Evolutionary conservation across 2,797 vertebrate genomes (phyloP).

Genomic region (Danio jaintianensis): DNA sequence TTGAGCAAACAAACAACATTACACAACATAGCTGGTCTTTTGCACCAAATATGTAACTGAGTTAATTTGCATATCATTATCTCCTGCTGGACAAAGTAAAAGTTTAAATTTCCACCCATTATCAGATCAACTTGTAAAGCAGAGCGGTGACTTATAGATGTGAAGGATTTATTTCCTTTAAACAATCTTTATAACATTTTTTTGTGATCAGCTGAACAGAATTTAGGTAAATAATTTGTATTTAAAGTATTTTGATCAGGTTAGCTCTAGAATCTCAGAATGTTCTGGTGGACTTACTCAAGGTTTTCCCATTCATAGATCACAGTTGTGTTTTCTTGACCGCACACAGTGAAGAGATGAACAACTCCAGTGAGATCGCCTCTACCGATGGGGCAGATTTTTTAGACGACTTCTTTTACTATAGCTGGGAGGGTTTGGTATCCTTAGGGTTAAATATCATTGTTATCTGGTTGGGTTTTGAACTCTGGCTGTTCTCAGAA

Average conservation of each 20-base stretch:
- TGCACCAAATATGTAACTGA: background rate
- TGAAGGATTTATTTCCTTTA: no score
- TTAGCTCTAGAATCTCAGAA: no score
- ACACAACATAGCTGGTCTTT: background rate
- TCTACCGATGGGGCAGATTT: background rate
- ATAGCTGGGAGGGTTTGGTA: background rate
- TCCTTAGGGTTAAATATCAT: background rate
- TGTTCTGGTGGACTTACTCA: background rate
- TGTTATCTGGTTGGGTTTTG: background rate
- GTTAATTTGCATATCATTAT: background rate
- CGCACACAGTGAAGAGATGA: conserved; percentile 7
- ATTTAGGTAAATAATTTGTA: no score
- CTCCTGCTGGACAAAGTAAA: background rate
- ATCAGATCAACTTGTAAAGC: background rate
- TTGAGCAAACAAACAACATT: background rate
- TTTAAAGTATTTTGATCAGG: no score
- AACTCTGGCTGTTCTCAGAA: conserved; percentile 40
- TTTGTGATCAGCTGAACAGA: no score
- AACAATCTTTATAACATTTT: no score
- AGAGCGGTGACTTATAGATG: no score
- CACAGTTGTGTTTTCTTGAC: background rate
- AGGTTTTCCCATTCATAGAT: background rate
- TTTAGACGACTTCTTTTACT: background rate
- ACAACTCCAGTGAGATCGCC: conserved; percentile 1
- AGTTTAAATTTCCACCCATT: background rate